These are phyloP conservation scores for Nasonia giraulti DNA, from an alignment of 1,140 invertebrate genomes.

Conservation along the genomic window DNA sequence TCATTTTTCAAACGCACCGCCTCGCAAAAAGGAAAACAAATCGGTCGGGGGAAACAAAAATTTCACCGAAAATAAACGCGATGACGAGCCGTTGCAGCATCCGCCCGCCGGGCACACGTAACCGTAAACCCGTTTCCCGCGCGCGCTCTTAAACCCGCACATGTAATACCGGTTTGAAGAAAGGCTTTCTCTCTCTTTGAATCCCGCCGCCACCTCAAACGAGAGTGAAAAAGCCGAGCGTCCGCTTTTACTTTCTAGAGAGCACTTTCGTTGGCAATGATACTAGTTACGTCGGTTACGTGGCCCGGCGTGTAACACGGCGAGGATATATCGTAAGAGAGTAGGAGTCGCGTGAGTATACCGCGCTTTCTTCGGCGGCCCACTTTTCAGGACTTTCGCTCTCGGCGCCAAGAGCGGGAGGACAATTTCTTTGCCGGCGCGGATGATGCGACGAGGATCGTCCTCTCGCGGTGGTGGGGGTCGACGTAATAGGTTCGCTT, in stretches of 20 bases:
- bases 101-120: not conserved
- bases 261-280: slow-evolving; percentile 71
- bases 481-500: not conserved
- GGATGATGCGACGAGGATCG: not conserved
- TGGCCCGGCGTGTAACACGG: slow-evolving; percentile 36
- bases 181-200: slow-evolving; percentile 48
- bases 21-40: too few species aligned
- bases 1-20: too few species aligned
- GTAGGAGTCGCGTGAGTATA: not conserved
- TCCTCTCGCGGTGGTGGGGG: not conserved
- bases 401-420: not conserved
- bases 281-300: slow-evolving; percentile 72
- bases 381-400: slow-evolving; percentile 43
- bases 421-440: slow-evolving; percentile 24
- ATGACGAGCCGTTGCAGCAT: not conserved
- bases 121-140: too few species aligned
- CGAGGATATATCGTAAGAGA: slow-evolving; percentile 20
- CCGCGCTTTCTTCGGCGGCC: slow-evolving; percentile 28
- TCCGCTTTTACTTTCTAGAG: slow-evolving; percentile 70
- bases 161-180: slow-evolving; percentile 1
- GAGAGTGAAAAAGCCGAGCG: slow-evolving; percentile 62
- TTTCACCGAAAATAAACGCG: not conserved
- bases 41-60: not conserved
- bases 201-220: not conserved
- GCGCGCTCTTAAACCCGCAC: not conserved